Evolutionary conservation across 1,140 invertebrate genomes (phyloP).

Genomic region (Neodiprion pinetum): DNA sequence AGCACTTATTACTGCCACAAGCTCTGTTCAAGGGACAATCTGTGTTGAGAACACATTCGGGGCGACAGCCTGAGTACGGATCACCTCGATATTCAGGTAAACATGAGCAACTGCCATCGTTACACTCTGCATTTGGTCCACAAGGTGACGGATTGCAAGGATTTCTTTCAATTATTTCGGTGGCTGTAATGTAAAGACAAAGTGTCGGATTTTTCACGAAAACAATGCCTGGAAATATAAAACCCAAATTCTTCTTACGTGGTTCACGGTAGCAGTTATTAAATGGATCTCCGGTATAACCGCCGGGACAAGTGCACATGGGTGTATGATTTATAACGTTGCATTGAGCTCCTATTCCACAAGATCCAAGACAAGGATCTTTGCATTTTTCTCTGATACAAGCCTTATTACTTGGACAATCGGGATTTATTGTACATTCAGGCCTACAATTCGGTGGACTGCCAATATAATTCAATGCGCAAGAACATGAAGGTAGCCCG

Average conservation of each 20-base stretch:
- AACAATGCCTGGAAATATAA: slow-evolving; percentile 15
- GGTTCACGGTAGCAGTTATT: slow-evolving; percentile 49
- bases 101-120: slow-evolving; percentile 73
- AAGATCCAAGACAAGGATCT: slow-evolving; percentile 73
- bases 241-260: slow-evolving; percentile 64
- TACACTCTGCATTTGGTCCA: slow-evolving; percentile 62
- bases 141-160: slow-evolving; percentile 63
- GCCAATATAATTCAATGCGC: slow-evolving; percentile 50
- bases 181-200: slow-evolving; percentile 36
- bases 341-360: slow-evolving; percentile 69
- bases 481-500: slow-evolving; percentile 57
- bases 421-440: slow-evolving; percentile 67
- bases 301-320: slow-evolving; percentile 66
- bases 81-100: slow-evolving; percentile 71
- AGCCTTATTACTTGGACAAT: slow-evolving; percentile 69
- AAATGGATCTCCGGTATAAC: slow-evolving; percentile 69
- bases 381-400: slow-evolving; percentile 75
- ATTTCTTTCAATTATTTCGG: slow-evolving; percentile 44
- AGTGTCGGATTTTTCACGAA: slow-evolving; percentile 10
- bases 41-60: slow-evolving; percentile 70
- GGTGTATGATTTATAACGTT: slow-evolving; percentile 70
- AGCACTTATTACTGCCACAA: slow-evolving; percentile 84
- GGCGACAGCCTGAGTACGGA: slow-evolving; percentile 72
- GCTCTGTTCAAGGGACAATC: slow-evolving; percentile 75
- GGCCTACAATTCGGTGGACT: slow-evolving; percentile 56